A percentile compares a stretch with the other conserved stretches of the same genome.
These are phyloP conservation scores for Cladorhizidae sp. DNA, from an alignment of 37 sponge, comb jelly and placozoan species.

Conservation along the genomic window DNA sequence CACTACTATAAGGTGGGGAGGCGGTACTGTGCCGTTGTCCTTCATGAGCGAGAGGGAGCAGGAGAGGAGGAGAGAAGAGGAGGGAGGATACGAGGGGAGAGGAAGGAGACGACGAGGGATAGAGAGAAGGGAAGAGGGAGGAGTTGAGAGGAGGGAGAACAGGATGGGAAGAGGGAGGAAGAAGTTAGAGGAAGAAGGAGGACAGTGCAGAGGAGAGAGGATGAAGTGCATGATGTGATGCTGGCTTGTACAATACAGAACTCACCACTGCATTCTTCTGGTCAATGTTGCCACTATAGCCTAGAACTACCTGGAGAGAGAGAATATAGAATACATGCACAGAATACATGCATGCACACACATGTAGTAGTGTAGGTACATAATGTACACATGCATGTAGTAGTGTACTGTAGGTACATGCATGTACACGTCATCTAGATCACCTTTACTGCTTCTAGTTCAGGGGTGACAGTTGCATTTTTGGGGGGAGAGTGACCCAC, in stretches of 20 bases:
- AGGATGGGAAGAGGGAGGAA: background rate
- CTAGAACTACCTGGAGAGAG: constrained; percentile 42
- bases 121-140: background rate
- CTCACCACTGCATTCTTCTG: constrained; percentile 39
- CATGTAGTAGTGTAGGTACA: too few species aligned
- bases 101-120: background rate
- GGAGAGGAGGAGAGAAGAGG: background rate
- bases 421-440: too few species aligned
- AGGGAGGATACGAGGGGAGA: background rate
- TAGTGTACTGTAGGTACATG: too few species aligned
- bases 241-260: background rate
- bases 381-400: too few species aligned
- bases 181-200: background rate
- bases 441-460: too few species aligned
- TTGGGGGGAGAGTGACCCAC: too few species aligned
- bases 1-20: constrained; percentile 63
- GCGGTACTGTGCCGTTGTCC: constrained; percentile 30
- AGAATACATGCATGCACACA: too few species aligned
- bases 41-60: background rate
- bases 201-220: background rate
- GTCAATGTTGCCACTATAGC: constrained; percentile 47
- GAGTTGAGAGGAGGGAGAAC: background rate
- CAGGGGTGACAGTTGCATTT: too few species aligned
- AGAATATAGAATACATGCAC: too few species aligned
- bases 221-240: too few species aligned